phyloP scores from a whole-genome alignment of 2,797 vertebrate species.

The Carapus acus region DNA sequence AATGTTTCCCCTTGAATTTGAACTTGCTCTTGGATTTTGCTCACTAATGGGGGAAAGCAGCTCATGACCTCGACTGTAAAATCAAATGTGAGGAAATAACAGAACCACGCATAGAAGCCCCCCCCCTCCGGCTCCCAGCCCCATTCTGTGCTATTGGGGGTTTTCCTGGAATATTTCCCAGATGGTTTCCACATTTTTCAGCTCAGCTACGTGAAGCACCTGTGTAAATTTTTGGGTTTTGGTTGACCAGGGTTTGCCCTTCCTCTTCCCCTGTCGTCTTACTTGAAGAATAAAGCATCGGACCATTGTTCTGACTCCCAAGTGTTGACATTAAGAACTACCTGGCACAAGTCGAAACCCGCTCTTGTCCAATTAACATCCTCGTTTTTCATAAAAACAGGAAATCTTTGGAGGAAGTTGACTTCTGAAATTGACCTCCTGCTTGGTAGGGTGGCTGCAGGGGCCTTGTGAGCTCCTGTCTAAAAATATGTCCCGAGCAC shows the following conservation, averaged over 20 bases:
- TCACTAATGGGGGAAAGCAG: too few species aligned
- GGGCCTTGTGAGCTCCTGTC: slow-evolving; percentile 44
- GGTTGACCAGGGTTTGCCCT: too few species aligned
- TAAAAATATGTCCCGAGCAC: slow-evolving; percentile 20
- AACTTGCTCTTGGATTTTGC: too few species aligned
- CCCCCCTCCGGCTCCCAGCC: too few species aligned
- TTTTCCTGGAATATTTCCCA: slow-evolving; percentile 5
- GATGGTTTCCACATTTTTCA: slow-evolving; percentile 11
- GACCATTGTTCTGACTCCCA: too few species aligned
- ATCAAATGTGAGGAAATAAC: too few species aligned
- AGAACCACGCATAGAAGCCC: too few species aligned
- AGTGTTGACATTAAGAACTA: neutral
- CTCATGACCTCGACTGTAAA: too few species aligned
- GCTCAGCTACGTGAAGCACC: neutral
- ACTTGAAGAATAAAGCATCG: too few species aligned
- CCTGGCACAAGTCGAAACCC: slow-evolving; percentile 13
- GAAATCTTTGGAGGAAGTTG: slow-evolving; percentile 70
- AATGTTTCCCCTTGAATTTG: too few species aligned
- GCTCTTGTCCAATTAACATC: neutral
- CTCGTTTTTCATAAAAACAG: slow-evolving; percentile 23
- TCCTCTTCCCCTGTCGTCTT: too few species aligned
- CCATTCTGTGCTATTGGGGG: slow-evolving; percentile 3
- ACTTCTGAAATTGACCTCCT: slow-evolving; percentile 43
- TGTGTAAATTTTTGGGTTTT: too few species aligned
- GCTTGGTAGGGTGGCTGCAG: slow-evolving; percentile 31